Base-by-base conservation (phyloP, 2,797 vertebrate species). In the Synanceia verrucosa region DNA sequence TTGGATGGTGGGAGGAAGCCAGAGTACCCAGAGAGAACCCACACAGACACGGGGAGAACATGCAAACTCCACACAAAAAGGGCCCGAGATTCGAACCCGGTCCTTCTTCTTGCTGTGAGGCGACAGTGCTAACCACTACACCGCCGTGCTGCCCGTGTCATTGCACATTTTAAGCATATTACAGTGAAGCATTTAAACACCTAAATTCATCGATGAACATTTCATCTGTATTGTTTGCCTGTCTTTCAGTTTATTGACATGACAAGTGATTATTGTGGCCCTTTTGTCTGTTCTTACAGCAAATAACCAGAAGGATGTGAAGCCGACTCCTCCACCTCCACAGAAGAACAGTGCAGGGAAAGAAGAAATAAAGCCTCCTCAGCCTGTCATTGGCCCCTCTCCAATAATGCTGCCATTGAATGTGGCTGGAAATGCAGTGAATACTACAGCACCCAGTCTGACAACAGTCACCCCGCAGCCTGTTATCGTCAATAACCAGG, bases 401-500 rank as follows among this genome's bases (percentile, higher is more conserved):
- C 89, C 92, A 46, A 83, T 94, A 26, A 76, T 88, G 64, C 76
- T 91, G 75, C 94, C 94, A 50, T 62, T 95, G 56, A 86, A 84
- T 69, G 79, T 95, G 53, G 71, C 92, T 48, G 86, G 64, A 65
- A 86, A 83, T 55, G 24, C 88, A 51, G 51, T 79, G 28, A 88
- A 47, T 24, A 44, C 78, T 31, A 6, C 67, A 26, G 13, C 72
- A 24, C 41, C 79, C 14, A 73, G 4, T 62, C 91, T 81, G 83
- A 95, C 86, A 84, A 92, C 91, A 82, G 64, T 89, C 48, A 67
- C 85, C 41, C 91, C 89, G 0, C 88, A 88, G 66, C 88, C 91
- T 51, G 85, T 92, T 36, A 91, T 92, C 12, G 82, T 92, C 53
- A 92, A 92, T 75, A 91, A 91, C 74, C 90, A 91, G 90, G 91